Evolutionary conservation across 2,113 vertebrate species (phyloP).

Genomic region (Tragulus kanchil): DNA sequence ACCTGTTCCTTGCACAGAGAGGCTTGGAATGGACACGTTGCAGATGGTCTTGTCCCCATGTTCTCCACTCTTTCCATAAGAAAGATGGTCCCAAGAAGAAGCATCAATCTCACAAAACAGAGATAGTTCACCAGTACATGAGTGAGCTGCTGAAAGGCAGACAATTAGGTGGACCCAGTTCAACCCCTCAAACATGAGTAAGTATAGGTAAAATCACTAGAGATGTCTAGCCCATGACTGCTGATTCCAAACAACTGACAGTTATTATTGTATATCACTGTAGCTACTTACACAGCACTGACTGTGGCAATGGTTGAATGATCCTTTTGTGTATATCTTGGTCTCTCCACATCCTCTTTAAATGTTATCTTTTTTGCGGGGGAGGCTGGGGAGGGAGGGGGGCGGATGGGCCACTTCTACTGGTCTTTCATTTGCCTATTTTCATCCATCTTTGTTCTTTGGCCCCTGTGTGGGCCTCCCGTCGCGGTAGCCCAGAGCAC

Average conservation of each 20-base stretch:
- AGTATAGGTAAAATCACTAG: background rate
- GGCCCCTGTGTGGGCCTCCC: too few relatives aligned
- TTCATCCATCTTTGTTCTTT: too few relatives aligned
- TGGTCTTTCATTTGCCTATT: too few relatives aligned
- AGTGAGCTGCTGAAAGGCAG: background rate
- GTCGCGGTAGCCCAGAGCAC: too few relatives aligned
- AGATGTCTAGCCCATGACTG: background rate
- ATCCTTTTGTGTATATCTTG: background rate
- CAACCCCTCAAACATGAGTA: background rate
- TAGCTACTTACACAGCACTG: background rate
- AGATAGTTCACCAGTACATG: background rate
- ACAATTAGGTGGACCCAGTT: background rate
- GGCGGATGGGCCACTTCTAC: too few relatives aligned
- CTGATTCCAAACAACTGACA: slow-evolving; percentile 5
- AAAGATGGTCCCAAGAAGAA: background rate
- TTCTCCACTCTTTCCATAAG: background rate
- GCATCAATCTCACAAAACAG: background rate
- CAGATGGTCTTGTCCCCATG: background rate
- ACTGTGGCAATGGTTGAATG: background rate
- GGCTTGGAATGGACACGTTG: background rate
- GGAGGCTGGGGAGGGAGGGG: too few relatives aligned
- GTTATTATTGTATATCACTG: background rate
- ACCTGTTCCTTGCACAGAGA: background rate
- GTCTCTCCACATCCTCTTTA: background rate
- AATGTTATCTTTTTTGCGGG: too few relatives aligned